Evolutionary conservation across 2,888 invertebrate species (phyloP).

Genomic region (Drosophila fulvimacula): DNA sequence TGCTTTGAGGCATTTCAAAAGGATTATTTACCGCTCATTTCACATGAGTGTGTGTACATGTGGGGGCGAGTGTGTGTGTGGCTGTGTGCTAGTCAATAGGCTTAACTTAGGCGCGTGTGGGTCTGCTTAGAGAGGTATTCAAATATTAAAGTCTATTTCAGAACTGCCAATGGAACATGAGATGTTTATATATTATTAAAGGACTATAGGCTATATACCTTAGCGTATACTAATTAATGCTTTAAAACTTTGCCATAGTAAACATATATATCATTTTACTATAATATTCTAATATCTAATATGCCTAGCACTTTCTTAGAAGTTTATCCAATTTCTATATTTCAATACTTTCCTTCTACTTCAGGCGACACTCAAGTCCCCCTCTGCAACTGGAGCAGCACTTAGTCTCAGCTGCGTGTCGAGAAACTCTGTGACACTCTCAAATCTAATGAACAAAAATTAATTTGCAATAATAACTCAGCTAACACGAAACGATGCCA

Average conservation of each 20-base stretch:
- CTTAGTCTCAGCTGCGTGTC: slow-evolving; percentile 52
- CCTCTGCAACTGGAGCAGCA: slow-evolving; percentile 9
- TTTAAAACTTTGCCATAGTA: neutral
- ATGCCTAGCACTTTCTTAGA: too few species aligned
- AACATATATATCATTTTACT: neutral
- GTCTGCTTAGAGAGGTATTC: slow-evolving; percentile 1
- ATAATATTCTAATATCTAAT: neutral
- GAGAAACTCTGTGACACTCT: slow-evolving; percentile 70
- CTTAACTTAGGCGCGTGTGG: slow-evolving; percentile 10
- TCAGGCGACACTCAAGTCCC: neutral
- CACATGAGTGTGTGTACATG: slow-evolving; percentile 32
- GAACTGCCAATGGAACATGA: neutral
- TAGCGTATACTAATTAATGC: neutral
- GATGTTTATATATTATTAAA: neutral
- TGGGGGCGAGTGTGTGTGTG: slow-evolving; percentile 10
- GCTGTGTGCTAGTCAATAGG: slow-evolving; percentile 20
- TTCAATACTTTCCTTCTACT: neutral
- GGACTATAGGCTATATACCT: neutral
- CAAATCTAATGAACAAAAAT: slow-evolving; percentile 82
- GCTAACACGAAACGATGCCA: slow-evolving; percentile 70
- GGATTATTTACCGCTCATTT: slow-evolving; percentile 82
- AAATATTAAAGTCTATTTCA: slow-evolving; percentile 1
- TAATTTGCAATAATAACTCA: slow-evolving; percentile 84
- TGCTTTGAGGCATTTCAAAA: slow-evolving; percentile 81
- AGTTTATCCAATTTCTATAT: neutral